Evolutionary conservation across 30 jellyfish, hydroid and myxozoan species (phyloP), one percentile per base, ranked within the genome.

Genomic region (Chironex yamaguchii): DNA sequence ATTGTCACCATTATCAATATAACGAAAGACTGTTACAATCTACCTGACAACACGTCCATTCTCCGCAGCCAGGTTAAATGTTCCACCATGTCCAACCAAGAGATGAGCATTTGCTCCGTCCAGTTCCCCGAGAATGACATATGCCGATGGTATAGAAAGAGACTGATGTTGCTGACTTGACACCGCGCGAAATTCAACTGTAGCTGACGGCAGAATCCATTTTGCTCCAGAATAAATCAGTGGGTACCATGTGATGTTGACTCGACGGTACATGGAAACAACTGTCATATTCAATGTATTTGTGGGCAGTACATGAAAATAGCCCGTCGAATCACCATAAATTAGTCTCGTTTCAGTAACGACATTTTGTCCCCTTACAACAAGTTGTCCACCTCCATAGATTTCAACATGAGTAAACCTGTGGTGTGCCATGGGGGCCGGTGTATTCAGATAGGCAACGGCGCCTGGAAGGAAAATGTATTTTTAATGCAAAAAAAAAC

Each of bases 201-300:
- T 69, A 6, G 93, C 93, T 4, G 53, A 11, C 2, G 93, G 93
- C 27, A 83, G 58, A 24, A 83, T 80, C 3, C 70, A 52, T 1
- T 81, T 51, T 48, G 93, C 93, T 34, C 71, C 71, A 2, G 67
- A 63, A 58, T 83, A 83, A 17, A 83, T 87, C 36, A 13, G 71
- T 4, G 93, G 93, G 14, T 81, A 72, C 93, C 93, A 83, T 0
- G 93, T 83, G 74, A 83, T 70, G 73, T 83, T 83, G 35, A 83
- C 93, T 52, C 93, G 69, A 29, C 71, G 70, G 81, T 49, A 83
- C 29, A 87, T 86, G 6, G 93, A 83, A 6, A 83, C 93, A 21
- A 51, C 86, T 25, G 93, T 83, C 93, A 83, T 69, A 52, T 83
- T 83, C 24, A 83, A 74, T 20, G 22, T 83, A 22, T 83, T 83